Evolutionary conservation across 1,140 invertebrate genomes (phyloP).

Genomic region (Drosophila nigrodunni): DNA sequence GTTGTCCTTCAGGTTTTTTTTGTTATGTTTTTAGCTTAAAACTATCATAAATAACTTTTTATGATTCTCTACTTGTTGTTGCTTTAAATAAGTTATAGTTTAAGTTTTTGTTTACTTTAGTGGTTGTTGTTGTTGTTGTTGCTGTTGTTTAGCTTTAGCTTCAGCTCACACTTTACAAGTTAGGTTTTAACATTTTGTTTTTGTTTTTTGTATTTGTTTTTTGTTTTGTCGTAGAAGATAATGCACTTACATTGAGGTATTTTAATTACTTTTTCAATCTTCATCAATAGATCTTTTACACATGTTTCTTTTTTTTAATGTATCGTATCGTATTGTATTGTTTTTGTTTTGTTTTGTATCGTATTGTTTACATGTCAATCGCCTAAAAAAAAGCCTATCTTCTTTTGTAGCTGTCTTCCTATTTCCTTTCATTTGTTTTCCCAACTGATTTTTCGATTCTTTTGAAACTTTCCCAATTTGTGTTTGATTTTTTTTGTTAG

Average conservation of each 20-base stretch:
- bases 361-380: slow-evolving; percentile 42
- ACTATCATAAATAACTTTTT: slow-evolving; percentile 40
- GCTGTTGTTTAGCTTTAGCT: slow-evolving; percentile 24
- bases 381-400: slow-evolving; percentile 23
- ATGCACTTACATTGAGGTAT: slow-evolving; percentile 83
- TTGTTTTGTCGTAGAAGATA: slow-evolving; percentile 73
- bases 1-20: slow-evolving; percentile 15
- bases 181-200: slow-evolving; percentile 29
- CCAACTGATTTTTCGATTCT: slow-evolving; percentile 25
- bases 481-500: slow-evolving; percentile 39
- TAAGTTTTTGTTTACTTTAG: slow-evolving; percentile 7
- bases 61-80: slow-evolving; percentile 34
- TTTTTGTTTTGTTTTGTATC: not conserved
- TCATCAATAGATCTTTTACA: slow-evolving; percentile 56
- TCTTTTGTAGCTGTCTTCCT: slow-evolving; percentile 18
- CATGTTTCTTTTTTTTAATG: slow-evolving; percentile 15
- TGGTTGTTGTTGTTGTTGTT: slow-evolving; percentile 7
- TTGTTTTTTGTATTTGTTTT: slow-evolving; percentile 37
- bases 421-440: slow-evolving; percentile 41
- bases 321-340: slow-evolving; percentile 32
- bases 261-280: slow-evolving; percentile 83
- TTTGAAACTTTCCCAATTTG: slow-evolving; percentile 39
- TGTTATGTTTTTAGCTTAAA: slow-evolving; percentile 26
- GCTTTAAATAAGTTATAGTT: slow-evolving; percentile 6
- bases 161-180: slow-evolving; percentile 33